Evolutionary conservation across 1,140 invertebrate species (phyloP).

Genomic region (Procambarus virginalis): DNA sequence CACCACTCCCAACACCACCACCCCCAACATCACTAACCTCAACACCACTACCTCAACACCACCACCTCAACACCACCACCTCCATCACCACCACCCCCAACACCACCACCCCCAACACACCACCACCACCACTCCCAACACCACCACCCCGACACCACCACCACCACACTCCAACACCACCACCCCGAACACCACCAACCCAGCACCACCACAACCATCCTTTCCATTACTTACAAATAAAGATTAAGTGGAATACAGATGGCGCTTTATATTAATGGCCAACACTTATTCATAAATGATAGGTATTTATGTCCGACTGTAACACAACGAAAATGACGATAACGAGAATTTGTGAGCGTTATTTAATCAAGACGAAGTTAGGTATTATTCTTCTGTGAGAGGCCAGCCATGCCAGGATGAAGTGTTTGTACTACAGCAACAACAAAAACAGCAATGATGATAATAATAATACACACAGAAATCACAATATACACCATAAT

Average conservation of each 20-base stretch:
- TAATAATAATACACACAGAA: too few relatives aligned
- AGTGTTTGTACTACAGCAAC: too few relatives aligned
- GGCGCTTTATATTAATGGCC: neutral
- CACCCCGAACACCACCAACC: neutral
- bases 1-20: too few relatives aligned
- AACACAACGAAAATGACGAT: neutral
- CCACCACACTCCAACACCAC: neutral
- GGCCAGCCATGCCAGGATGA: neutral
- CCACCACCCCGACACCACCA: neutral
- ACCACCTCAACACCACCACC: neutral
- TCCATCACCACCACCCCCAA: neutral
- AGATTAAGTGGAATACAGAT: neutral
- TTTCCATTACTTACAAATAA: neutral
- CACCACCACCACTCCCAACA: neutral
- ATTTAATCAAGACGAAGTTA: neutral
- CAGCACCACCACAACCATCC: neutral
- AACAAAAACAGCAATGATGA: too few relatives aligned
- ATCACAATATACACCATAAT: too few relatives aligned
- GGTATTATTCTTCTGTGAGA: neutral
- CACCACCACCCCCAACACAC: neutral
- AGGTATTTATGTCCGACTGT: neutral
- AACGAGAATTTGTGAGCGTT: neutral
- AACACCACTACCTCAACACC: too few relatives aligned
- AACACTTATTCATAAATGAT: neutral
- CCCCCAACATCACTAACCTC: too few relatives aligned